phyloP scores from a whole-genome alignment of 2,888 invertebrate species.

The Rhopalosiphum nymphaeae region DNA sequence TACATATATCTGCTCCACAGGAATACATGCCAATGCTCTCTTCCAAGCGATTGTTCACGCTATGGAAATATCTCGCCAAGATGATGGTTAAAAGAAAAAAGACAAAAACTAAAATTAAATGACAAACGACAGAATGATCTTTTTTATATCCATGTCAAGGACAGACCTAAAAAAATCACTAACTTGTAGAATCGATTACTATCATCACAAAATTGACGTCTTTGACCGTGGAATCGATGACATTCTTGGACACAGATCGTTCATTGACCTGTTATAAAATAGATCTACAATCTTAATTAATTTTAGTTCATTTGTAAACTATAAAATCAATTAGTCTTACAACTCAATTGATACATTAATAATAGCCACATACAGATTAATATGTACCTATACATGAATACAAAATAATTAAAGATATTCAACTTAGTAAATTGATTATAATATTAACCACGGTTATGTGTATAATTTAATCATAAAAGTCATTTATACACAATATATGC shows the following conservation, averaged over 20 bases:
- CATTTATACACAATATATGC: neutral
- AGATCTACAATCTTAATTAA: slow-evolving; percentile 55
- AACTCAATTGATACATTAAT: slow-evolving; percentile 37
- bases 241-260: slow-evolving; percentile 63
- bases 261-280: slow-evolving; percentile 52
- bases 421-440: neutral
- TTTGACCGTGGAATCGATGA: slow-evolving; percentile 64
- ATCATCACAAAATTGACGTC: slow-evolving; percentile 59
- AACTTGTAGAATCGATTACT: slow-evolving; percentile 45
- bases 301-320: slow-evolving; percentile 51
- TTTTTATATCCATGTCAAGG: slow-evolving; percentile 61
- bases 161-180: neutral
- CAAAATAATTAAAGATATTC: slow-evolving; percentile 10
- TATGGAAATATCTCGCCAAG: slow-evolving; percentile 45
- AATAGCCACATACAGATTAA: neutral
- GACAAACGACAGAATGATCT: slow-evolving; percentile 42
- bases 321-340: slow-evolving; percentile 61
- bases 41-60: slow-evolving; percentile 47
- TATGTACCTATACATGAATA: neutral
- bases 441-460: neutral
- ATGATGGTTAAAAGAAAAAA: slow-evolving; percentile 18
- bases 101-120: slow-evolving; percentile 42
- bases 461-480: neutral
- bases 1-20: slow-evolving; percentile 1
- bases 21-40: slow-evolving; percentile 39